Evolutionary conservation across 1,140 invertebrate species (phyloP), one percentile per base, ranked within the genome.

Genomic region (Euwallacea fornicatus): DNA sequence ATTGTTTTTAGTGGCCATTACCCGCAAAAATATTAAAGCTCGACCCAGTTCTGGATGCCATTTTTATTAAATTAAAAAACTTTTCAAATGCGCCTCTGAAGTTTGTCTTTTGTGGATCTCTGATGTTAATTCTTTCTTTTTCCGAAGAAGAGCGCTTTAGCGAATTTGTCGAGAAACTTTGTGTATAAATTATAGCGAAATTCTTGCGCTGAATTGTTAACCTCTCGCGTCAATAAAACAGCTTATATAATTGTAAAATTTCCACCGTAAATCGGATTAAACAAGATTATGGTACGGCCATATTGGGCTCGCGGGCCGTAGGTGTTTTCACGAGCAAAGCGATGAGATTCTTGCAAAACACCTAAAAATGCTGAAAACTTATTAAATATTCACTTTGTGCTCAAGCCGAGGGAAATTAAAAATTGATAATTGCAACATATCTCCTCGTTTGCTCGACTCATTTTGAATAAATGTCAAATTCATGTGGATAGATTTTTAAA

Each of bases 401-500:
- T 21, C 42, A 15, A 55, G 55, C 21, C 42, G 9, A 42, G n/a
- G 47, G 42, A 66, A 63, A 66, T 66, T 66, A 66, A 66, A 66
- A 66, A 66, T 66, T 55, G 44, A 63, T 66, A 66, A 66, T 66
- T 66, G 53, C 63, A 55, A 53, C 47, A 66, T 55, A 66, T 66
- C 46, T 66, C 7, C 33, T 55, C 63, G 47, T 55, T 66, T 53
- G 9, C 33, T 21, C 21, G 63, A 16, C 15, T 47, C 11, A 47
- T 66, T 55, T 53, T 66, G 21, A 55, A 55, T 66, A 66, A 66
- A 66, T 66, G 63, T 66, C 63, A 55, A 66, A 66, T 66, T 66
- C 63, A 66, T 66, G 63, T 55, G 42, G 53, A 54, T 66, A 66
- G 63, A 66, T 66, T 66, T 66, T 66, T 63, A 41, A 63, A 63